Evolutionary conservation across 2,113 vertebrate genomes (phyloP).

Genomic region (Piaya cayana): DNA sequence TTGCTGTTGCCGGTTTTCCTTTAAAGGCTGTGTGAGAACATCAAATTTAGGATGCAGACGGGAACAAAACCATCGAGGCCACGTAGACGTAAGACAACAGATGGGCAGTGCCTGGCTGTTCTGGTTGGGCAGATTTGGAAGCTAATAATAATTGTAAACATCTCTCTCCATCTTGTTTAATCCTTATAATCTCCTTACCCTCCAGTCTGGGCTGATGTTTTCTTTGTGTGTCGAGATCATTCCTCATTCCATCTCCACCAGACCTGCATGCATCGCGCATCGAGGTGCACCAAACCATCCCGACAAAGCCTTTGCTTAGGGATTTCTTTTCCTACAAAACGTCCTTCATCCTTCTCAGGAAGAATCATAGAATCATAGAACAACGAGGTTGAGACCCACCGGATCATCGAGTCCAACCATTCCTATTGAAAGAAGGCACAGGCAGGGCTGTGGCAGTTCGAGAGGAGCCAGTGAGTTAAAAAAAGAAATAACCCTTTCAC

Average conservation of each 20-base stretch:
- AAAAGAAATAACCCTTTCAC: background rate
- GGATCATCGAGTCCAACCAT: too few relatives aligned
- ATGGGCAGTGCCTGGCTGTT: background rate
- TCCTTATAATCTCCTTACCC: slow-evolving; percentile 47
- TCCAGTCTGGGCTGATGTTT: background rate
- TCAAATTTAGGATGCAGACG: background rate
- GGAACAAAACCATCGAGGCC: background rate
- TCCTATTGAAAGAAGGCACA: too few relatives aligned
- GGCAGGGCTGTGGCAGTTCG: background rate
- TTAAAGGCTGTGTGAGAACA: background rate
- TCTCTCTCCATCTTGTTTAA: slow-evolving; percentile 9
- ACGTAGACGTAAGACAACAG: background rate
- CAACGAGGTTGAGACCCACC: too few relatives aligned
- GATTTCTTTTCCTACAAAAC: background rate
- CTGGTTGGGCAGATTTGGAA: background rate
- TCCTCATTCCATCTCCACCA: too few relatives aligned
- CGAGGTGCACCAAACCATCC: background rate
- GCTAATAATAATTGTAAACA: slow-evolving; percentile 59
- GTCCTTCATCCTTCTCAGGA: background rate
- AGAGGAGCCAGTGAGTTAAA: background rate
- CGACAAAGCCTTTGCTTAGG: rapidly evolving
- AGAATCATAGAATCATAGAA: too few relatives aligned
- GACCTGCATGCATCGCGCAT: rapidly evolving
- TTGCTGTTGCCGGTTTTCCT: background rate
- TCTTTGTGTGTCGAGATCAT: background rate